Evolutionary conservation across 1,140 invertebrate genomes (phyloP), one percentile per base, ranked within the genome.

Genomic region (Psilanteris sp.): DNA sequence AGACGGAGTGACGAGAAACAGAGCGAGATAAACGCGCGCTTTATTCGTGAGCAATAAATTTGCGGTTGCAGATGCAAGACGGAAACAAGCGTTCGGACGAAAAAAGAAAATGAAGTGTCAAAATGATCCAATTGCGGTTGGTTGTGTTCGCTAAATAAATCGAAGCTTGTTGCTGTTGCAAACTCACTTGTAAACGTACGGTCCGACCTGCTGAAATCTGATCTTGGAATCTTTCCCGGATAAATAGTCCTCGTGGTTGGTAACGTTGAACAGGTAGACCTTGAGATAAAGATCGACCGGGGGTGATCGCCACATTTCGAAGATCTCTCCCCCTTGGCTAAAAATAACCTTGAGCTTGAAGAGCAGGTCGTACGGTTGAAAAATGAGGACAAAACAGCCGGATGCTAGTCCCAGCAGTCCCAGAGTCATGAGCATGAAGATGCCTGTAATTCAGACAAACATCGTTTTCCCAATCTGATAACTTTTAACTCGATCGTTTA

Each of bases 261-360:
- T 96, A 0, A 97, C 88, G 81, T 98, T 96, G 84, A 96, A 98
- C 1, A 98, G 89, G 80, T 93, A 97, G 1, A 97, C 92, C 83
- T 94, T 93, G 18, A 96, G 88, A 78, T 95, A 95, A 0, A 97
- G 90, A 39, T 96, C 92, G 2, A 97, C 93, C 16, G 95, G 93
- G 1, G 96, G 95, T 66, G 92, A 92, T 41, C 92, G 87, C 96
- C 96, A 98, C 72, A 96, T 89, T 55, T 95, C 92, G 84, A 94
- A 97, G 10, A 94, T 93, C 83, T 96, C 94, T 1, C 93, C 93
- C 4, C 92, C 92, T 26, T 93, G 91, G 27, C 85, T 83, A 62
- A 96, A 91, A 6, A 89, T 84, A 1, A 93, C 86, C 92, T 96
- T 95, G 92, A 95, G 88, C 26, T 90, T 91, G 79, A 93, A 94